A percentile compares a stretch with the other conserved stretches of the same genome.
Evolutionary conservation across 2,113 vertebrate genomes (phyloP).

Genomic region (Centropristis striata): DNA sequence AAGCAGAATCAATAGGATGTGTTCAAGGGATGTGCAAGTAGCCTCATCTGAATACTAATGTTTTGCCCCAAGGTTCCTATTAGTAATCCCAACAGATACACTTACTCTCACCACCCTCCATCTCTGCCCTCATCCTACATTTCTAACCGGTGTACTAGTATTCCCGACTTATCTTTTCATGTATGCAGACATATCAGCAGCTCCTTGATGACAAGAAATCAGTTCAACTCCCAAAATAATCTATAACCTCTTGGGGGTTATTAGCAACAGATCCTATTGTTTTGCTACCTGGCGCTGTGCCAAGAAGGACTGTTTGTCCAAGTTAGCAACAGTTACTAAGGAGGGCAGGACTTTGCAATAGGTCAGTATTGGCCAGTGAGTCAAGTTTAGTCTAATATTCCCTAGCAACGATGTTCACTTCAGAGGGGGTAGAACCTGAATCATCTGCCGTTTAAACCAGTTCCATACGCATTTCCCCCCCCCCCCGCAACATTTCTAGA

Average conservation of each 20-base stretch:
- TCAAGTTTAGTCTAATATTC: slow-evolving; percentile 41
- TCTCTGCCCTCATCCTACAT: slow-evolving; percentile 5
- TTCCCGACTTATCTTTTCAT: slow-evolving; percentile 24
- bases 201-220: slow-evolving; percentile 54
- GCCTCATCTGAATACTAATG: no score
- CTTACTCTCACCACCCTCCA: slow-evolving; percentile 4
- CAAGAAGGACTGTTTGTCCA: slow-evolving; percentile 67
- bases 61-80: background rate
- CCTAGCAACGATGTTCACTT: slow-evolving; percentile 24
- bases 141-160: background rate
- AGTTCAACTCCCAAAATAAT: slow-evolving; percentile 65
- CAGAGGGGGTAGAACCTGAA: slow-evolving; percentile 7
- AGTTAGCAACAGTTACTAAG: slow-evolving; percentile 66
- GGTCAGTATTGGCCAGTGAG: slow-evolving; percentile 14
- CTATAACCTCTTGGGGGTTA: slow-evolving; percentile 62
- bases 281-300: slow-evolving; percentile 61
- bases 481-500: slow-evolving; percentile 25
- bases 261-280: slow-evolving; percentile 76
- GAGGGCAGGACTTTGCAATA: slow-evolving; percentile 18
- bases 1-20: background rate
- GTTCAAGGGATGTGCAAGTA: background rate
- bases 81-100: background rate
- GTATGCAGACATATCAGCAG: slow-evolving; percentile 11
- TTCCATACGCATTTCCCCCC: slow-evolving; percentile 20
- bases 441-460: slow-evolving; percentile 25